A percentile compares a stretch with the other conserved stretches of the same genome.
Conservation (phyloP, 1,140 invertebrate genomes). For the Anoplolepis gracilipes region DNA sequence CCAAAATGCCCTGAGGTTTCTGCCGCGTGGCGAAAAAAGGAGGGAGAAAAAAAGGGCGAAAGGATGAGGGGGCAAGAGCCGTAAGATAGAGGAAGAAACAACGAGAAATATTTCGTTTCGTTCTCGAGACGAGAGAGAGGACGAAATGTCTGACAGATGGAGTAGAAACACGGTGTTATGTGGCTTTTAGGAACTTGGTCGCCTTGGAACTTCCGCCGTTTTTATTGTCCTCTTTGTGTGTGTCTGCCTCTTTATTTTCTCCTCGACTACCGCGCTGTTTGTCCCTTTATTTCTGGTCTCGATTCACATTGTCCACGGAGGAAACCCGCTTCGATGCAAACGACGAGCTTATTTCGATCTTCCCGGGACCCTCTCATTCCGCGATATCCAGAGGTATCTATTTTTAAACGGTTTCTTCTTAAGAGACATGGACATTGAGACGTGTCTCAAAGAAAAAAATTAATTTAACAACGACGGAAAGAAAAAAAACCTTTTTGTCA, state of each 20-base stretch:
- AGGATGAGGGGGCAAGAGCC: neutral
- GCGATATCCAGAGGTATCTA: conserved; percentile 14
- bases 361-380: neutral
- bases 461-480: conserved; percentile 8
- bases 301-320: conserved; percentile 26
- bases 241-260: conserved; percentile 11
- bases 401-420: conserved; percentile 35
- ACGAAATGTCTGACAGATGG: conserved; percentile 41
- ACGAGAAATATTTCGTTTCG: conserved; percentile 18
- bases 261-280: neutral
- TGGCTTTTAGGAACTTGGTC: conserved; percentile 49
- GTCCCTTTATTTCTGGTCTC: conserved; percentile 36
- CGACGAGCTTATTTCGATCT: conserved; percentile 26
- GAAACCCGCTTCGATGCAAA: conserved; percentile 12
- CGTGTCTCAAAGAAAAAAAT: neutral
- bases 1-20: conserved; percentile 54
- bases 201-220: conserved; percentile 49
- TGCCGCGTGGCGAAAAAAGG: conserved; percentile 13
- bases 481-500: neutral
- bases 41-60: conserved; percentile 3
- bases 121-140: conserved; percentile 6
- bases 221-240: conserved; percentile 47
- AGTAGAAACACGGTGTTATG: conserved; percentile 50
- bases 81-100: conserved; percentile 3
- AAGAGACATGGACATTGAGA: neutral